phyloP scores from a whole-genome alignment of 2,113 vertebrate species.

The Plecturocebus donacophilus region DNA sequence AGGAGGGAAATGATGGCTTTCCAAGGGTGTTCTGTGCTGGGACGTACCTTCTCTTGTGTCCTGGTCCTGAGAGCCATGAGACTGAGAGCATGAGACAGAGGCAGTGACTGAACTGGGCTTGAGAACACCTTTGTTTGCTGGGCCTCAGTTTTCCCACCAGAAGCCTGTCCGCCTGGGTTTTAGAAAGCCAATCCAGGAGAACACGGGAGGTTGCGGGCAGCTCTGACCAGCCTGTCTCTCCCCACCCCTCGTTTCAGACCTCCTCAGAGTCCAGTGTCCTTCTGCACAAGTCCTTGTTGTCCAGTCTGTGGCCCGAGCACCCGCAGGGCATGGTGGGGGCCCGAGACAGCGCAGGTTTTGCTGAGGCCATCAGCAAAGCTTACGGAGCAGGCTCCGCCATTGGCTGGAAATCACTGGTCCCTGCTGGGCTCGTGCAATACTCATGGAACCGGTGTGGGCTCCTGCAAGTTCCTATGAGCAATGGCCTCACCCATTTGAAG shows the following conservation, averaged over 20 bases:
- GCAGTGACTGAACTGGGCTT: neutral
- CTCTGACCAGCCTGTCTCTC: neutral
- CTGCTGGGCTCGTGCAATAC: neutral
- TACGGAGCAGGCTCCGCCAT: neutral
- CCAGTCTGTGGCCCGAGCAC: neutral
- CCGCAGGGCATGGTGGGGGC: neutral
- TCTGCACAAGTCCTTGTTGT: neutral
- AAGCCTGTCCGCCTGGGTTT: neutral
- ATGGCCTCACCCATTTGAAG: neutral
- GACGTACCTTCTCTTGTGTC: neutral
- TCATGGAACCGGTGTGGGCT: neutral
- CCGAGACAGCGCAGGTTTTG: neutral
- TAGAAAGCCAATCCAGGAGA: neutral
- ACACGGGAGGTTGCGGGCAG: neutral
- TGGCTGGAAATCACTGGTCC: neutral
- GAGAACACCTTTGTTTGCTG: neutral
- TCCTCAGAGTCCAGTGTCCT: neutral
- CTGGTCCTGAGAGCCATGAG: neutral
- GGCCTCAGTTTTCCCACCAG: neutral
- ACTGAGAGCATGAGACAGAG: neutral
- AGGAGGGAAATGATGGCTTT: neutral
- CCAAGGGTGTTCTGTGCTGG: neutral
- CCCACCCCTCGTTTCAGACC: neutral
- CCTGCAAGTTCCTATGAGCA: neutral
- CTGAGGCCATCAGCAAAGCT: constrained; percentile 24